Conservation (phyloP, 2,888 invertebrate genomes). For the Heterodera filipjevi region DNA sequence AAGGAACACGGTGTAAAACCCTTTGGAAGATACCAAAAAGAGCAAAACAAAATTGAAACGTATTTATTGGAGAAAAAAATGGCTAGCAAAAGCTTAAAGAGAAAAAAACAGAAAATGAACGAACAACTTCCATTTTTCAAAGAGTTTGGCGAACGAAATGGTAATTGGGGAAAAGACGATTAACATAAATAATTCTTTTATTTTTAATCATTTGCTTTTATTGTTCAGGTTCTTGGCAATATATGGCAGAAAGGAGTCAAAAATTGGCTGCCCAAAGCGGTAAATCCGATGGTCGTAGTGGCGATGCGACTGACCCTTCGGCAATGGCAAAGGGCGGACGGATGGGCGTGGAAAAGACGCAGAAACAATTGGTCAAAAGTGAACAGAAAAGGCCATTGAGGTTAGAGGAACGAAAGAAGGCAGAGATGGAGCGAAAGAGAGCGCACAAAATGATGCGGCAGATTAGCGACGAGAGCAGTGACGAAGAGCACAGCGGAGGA, state of each 20-base stretch:
- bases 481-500: slow-evolving; percentile 24
- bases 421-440: slow-evolving; percentile 34
- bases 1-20: not conserved
- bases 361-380: not conserved
- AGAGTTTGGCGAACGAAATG: not conserved
- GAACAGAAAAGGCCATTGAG: slow-evolving; percentile 37
- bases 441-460: slow-evolving; percentile 38
- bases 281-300: slow-evolving; percentile 3
- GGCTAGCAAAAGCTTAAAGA: not conserved
- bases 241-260: slow-evolving; percentile 24
- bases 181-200: too few species aligned
- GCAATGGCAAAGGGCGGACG: slow-evolving; percentile 5
- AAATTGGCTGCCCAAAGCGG: slow-evolving; percentile 11
- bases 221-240: slow-evolving; percentile 25
- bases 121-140: not conserved
- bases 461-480: slow-evolving; percentile 39
- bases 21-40: not conserved
- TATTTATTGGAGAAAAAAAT: slow-evolving; percentile 10
- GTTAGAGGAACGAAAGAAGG: slow-evolving; percentile 34
- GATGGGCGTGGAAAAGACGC: not conserved
- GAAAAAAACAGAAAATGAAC: not conserved
- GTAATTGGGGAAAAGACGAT: too few species aligned
- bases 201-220: not conserved
- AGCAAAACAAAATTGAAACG: not conserved
- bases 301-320: not conserved